Conservation (phyloP, 2,113 vertebrate species). For the Trematocara stigmaticum region DNA sequence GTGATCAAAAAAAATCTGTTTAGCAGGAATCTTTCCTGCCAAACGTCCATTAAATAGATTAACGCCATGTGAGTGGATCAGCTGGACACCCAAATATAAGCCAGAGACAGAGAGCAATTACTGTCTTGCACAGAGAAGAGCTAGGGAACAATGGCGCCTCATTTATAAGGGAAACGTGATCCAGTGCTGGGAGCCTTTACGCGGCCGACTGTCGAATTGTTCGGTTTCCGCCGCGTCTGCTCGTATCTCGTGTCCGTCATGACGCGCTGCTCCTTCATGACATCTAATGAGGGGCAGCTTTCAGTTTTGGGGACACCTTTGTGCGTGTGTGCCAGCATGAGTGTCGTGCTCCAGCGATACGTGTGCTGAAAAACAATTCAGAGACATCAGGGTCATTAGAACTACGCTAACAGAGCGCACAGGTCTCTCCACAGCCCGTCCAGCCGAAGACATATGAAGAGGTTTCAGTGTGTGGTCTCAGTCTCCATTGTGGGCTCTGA, state of each 20-base stretch:
- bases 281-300: constrained; percentile 18
- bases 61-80: constrained; percentile 66
- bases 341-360: constrained; percentile 23
- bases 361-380: constrained; percentile 48
- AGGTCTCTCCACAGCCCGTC: not conserved
- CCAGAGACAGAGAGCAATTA: constrained; percentile 58
- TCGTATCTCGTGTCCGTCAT: constrained; percentile 17
- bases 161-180: constrained; percentile 66
- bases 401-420: constrained; percentile 23
- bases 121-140: constrained; percentile 41
- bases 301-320: constrained; percentile 9
- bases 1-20: constrained; percentile 50
- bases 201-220: constrained; percentile 39
- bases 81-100: constrained; percentile 66
- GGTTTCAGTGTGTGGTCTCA: not conserved
- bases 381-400: constrained; percentile 54
- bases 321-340: constrained; percentile 20
- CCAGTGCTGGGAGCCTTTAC: constrained; percentile 41
- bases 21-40: constrained; percentile 44
- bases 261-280: not conserved
- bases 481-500: not conserved
- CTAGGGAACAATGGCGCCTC: constrained; percentile 65
- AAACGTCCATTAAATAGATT: constrained; percentile 69
- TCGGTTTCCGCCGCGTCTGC: constrained; percentile 23
- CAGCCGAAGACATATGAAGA: constrained; percentile 1